Conservation (phyloP, 2,888 invertebrate genomes). For the Ormyrus pomaceus region DNA sequence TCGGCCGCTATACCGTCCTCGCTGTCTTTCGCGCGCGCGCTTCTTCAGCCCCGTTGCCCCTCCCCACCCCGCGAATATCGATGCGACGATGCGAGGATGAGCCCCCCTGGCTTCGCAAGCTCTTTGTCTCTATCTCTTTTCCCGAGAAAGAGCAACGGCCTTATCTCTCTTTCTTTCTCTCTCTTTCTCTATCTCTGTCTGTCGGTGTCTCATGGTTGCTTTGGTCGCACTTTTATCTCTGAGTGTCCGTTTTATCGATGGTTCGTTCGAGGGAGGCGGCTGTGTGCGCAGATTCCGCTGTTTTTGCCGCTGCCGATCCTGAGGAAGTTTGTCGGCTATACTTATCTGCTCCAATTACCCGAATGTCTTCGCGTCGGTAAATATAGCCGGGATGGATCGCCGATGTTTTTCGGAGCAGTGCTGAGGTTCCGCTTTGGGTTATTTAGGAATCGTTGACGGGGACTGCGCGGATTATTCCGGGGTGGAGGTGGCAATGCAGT, state of each 20-base stretch:
- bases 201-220: not conserved
- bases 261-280: too few relatives aligned
- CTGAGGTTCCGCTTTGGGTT: too few relatives aligned
- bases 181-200: not conserved
- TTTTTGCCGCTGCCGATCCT: too few relatives aligned
- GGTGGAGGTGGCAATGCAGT: too few relatives aligned
- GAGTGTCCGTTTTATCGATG: too few relatives aligned
- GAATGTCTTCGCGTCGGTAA: slow-evolving; percentile 25
- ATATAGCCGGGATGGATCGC: slow-evolving; percentile 17
- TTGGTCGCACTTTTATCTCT: too few relatives aligned
- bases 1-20: not conserved
- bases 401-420: not conserved
- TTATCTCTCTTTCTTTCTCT: slow-evolving; percentile 58
- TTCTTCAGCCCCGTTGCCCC: not conserved
- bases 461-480: too few relatives aligned
- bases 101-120: not conserved
- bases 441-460: too few relatives aligned
- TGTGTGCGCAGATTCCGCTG: too few relatives aligned
- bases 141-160: slow-evolving; percentile 67
- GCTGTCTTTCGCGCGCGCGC: slow-evolving; percentile 44
- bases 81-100: not conserved
- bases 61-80: not conserved
- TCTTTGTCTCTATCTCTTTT: not conserved
- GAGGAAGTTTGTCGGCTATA: not conserved
- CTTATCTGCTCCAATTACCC: slow-evolving; percentile 41